Evolutionary conservation across 2,797 vertebrate genomes (phyloP).

Genomic region (Sebastes goodei): DNA sequence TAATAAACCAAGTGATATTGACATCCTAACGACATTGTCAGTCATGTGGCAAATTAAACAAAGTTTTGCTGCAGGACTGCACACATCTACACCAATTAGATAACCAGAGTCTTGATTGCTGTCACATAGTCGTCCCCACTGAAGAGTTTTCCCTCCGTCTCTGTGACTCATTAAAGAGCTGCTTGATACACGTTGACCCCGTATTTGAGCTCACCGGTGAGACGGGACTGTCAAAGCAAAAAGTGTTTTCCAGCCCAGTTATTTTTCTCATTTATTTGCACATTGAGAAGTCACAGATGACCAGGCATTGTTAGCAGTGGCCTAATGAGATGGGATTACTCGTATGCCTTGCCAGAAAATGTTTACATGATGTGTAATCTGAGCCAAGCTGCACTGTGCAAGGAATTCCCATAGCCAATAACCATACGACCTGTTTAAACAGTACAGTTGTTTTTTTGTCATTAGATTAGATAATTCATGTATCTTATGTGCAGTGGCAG

Average conservation of each 20-base stretch:
- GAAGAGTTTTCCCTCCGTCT: slow-evolving; percentile 19
- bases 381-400: slow-evolving; percentile 29
- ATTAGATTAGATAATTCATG: not conserved
- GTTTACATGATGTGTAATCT: slow-evolving; percentile 52
- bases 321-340: slow-evolving; percentile 61
- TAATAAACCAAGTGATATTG: slow-evolving; percentile 16
- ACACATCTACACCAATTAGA: slow-evolving; percentile 50
- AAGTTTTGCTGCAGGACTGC: slow-evolving; percentile 30
- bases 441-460: not conserved
- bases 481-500: not conserved
- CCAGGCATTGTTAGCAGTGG: slow-evolving; percentile 53
- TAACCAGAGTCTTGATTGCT: slow-evolving; percentile 17
- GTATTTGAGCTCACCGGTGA: slow-evolving; percentile 17
- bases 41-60: slow-evolving; percentile 40
- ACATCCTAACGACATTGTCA: slow-evolving; percentile 35
- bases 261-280: slow-evolving; percentile 49
- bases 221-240: slow-evolving; percentile 29
- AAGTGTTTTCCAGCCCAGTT: slow-evolving; percentile 48
- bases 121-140: slow-evolving; percentile 31
- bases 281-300: slow-evolving; percentile 59
- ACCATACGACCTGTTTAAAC: not conserved
- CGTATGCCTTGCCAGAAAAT: slow-evolving; percentile 44
- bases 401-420: slow-evolving; percentile 28
- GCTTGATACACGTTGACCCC: slow-evolving; percentile 22
- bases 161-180: slow-evolving; percentile 39